Evolutionary conservation across 2,888 invertebrate genomes (phyloP), one percentile per base, ranked within the genome.

Genomic region (Heteromurus nitidus): DNA sequence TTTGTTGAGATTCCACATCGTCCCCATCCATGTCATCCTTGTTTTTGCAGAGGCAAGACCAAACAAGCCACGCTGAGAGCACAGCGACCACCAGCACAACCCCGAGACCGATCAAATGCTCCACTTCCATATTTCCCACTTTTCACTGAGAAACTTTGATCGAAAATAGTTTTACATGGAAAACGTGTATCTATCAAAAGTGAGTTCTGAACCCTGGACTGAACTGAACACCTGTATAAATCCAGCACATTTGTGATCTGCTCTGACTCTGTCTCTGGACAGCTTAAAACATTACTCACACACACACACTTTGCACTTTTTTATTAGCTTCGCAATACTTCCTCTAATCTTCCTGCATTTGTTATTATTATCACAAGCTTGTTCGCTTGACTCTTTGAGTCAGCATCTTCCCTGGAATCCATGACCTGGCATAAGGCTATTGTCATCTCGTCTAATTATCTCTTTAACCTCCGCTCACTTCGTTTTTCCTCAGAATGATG

Each of bases 51-150:
- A 75, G 64, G 44, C 75, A 75, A 13, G 26, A 28, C 75, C 75
- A 75, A n/a, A 75, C 75, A 18, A 75, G 22, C 75, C 75, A 75
- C n/a, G 67, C 75, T 58, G 75, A 31, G 2, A 75, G 13, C 1
- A 42, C 13, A 36, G 75, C 53, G 31, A 75, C 26, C 20, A 75
- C 42, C 44, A 75, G 44, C 36, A 75, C 58, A 26, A 75, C 20
- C 20, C 58, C 75, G 9, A 75, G 67, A 7, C 55, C 53, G 67
- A 75, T 67, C 2, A 75, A 67, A 20, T 75, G 75, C 22, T 75
- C 75, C 1, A 67, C 16, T 65, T 75, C 75, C 75, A 75, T 36
- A 20, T 55, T 55, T 55, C 16, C 24, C 7, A 36, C 7, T 22
- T 16, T 18, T 58, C 5, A 20, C 26, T 26, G 26, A 58, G 26